These are phyloP conservation scores for Cotesia typhae DNA, from an alignment of 1,140 invertebrate genomes.

Conservation along the genomic window DNA sequence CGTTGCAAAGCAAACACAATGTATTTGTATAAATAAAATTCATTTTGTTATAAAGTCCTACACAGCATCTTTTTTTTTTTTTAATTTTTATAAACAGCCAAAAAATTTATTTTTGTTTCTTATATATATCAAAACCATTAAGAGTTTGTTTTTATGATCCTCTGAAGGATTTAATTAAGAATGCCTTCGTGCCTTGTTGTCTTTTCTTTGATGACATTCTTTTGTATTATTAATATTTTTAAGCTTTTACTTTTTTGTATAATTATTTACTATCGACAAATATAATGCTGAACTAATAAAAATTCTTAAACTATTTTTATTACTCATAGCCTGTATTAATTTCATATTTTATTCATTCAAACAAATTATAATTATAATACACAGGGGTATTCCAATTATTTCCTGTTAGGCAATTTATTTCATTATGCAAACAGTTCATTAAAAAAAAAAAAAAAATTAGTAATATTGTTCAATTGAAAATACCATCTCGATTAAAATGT, in stretches of 20 bases:
- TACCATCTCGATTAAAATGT: background rate
- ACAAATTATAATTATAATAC: slow-evolving; percentile 17
- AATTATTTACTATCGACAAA: slow-evolving; percentile 12
- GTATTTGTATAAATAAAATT: slow-evolving; percentile 60
- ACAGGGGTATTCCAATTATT: slow-evolving; percentile 14
- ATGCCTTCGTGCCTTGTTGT: slow-evolving; percentile 36
- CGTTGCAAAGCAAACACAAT: slow-evolving; percentile 52
- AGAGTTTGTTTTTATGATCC: slow-evolving; percentile 27
- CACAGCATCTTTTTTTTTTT: slow-evolving; percentile 24
- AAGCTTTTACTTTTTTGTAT: background rate
- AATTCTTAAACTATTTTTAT: background rate
- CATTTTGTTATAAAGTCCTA: slow-evolving; percentile 57
- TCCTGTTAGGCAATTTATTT: slow-evolving; percentile 6
- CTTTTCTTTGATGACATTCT: slow-evolving; percentile 18
- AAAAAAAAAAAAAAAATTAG: background rate
- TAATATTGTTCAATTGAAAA: background rate
- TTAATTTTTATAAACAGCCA: slow-evolving; percentile 15
- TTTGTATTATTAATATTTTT: background rate
- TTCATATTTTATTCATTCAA: slow-evolving; percentile 19
- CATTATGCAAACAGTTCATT: background rate
- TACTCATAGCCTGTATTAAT: slow-evolving; percentile 3
- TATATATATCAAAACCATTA: slow-evolving; percentile 20
- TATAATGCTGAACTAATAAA: background rate
- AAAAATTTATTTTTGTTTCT: slow-evolving; percentile 6
- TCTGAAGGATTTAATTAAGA: slow-evolving; percentile 41